Evolutionary conservation across 2,888 invertebrate genomes (phyloP).

Genomic region (Ypsolopha scabrella): DNA sequence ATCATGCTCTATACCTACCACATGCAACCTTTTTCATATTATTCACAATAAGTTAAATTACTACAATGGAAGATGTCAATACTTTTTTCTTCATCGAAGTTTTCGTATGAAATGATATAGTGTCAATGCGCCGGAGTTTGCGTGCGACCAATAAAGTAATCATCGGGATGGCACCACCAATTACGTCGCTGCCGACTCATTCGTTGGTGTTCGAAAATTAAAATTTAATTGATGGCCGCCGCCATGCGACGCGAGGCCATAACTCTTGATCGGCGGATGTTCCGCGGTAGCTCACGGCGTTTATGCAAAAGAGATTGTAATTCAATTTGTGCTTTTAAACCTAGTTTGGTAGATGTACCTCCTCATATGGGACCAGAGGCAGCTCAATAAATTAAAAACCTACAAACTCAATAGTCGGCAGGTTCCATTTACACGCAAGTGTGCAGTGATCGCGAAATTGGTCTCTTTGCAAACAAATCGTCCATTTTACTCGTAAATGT

Average conservation of each 20-base stretch:
- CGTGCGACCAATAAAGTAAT: constrained; percentile 63
- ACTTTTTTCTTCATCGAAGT: background rate
- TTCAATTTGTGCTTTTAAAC: constrained; percentile 51
- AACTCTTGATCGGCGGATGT: constrained; percentile 23
- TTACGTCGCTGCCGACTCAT: constrained; percentile 48
- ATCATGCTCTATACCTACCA: background rate
- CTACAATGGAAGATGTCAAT: constrained; percentile 1
- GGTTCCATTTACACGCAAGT: background rate
- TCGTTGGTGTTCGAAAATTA: constrained; percentile 55
- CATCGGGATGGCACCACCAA: constrained; percentile 49
- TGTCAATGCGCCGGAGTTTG: constrained; percentile 17
- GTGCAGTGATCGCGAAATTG: background rate
- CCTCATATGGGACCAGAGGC: background rate
- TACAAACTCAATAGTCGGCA: background rate
- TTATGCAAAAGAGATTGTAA: constrained; percentile 59
- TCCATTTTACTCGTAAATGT: background rate
- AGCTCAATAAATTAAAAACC: background rate
- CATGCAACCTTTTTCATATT: background rate
- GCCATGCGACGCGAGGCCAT: constrained; percentile 19
- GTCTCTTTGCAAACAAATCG: background rate
- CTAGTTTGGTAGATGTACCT: constrained; percentile 9
- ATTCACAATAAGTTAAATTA: background rate
- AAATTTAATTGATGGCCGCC: constrained; percentile 54
- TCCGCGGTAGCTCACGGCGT: constrained; percentile 27
- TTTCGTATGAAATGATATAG: constrained; percentile 18